Base-by-base conservation (phyloP, 2,888 invertebrate species). In the Conistra vaccinii region DNA sequence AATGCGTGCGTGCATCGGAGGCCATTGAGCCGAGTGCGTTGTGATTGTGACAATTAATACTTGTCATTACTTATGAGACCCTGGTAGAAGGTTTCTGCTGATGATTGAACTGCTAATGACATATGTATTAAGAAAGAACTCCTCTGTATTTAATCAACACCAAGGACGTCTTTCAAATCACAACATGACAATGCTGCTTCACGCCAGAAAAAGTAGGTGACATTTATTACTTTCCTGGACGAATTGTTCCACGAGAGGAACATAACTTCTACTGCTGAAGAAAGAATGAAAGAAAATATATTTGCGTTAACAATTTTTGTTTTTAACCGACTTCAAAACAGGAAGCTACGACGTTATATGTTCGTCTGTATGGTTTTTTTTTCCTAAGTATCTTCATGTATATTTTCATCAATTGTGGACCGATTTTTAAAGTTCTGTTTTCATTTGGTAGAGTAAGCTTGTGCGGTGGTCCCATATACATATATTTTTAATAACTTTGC, bases 41-140 rank as follows among this genome's bases (percentile, higher is more conserved):
- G 84, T 35, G 73, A 69, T 79, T 78, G 81, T 81, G 84, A 84
- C 76, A 84, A 73, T 80, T 85, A 65, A 85, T 85, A 87, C 78
- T 57, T 84, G 87, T 84, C 78, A 78, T 78, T 85, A 80, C 39
- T 29, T 78, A 80, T 81, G 81, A 62, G 61, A 35, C 42, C 81
- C 77, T 84, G 61, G 81, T 77, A 57, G 42, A 65, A 75, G 62
- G 29, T 57, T 42, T 35, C 17, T 39, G 42, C 42, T 72, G 67
- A 77, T 73, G 63, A 68, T 68, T 73, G 39, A 66, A 75, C 48
- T 51, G 48, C 23, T 74, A 69, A 57, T 61, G 32, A 29, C 23
- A 23, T 35, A 32, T 55, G 17, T 26, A 42, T 6, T 26, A 26
- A 32, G 9, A 23, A 26, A 32, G 3, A 26, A 17, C 0, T 26